Evolutionary conservation across 2,113 vertebrate genomes (phyloP).

Genomic region (Gymnarchus niloticus): DNA sequence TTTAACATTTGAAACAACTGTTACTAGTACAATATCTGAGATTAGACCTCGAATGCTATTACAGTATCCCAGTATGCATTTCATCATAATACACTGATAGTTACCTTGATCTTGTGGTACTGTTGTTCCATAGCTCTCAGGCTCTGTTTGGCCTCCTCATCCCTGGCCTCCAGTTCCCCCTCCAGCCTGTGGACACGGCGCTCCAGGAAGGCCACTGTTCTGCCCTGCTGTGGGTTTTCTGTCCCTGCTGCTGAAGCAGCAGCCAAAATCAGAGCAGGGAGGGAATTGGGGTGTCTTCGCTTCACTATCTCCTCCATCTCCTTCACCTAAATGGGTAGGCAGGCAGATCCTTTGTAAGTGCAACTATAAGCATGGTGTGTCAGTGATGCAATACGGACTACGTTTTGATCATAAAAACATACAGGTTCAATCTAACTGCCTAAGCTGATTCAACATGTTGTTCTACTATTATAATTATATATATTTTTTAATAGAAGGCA

Average conservation of each 20-base stretch:
- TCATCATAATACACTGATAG: background rate
- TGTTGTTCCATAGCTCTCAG: conserved; percentile 84
- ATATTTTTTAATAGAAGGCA: no score
- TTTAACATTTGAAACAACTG: no score
- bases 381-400: no score
- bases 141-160: conserved; percentile 83
- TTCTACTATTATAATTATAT: no score
- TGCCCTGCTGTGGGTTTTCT: conserved; percentile 38
- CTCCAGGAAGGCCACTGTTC: conserved; percentile 70
- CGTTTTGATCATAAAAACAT: background rate
- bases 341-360: background rate
- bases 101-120: conserved; percentile 84
- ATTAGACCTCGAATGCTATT: no score
- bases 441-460: no score
- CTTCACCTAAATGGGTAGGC: conserved; percentile 69
- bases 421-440: background rate
- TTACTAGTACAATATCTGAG: no score
- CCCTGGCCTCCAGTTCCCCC: conserved; percentile 78
- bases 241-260: conserved; percentile 60
- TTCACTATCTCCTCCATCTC: conserved; percentile 86
- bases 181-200: conserved; percentile 79
- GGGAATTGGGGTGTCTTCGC: conserved; percentile 79
- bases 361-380: background rate
- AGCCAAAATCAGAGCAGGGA: conserved; percentile 83
- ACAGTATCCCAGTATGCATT: no score